Percentiles rank a stretch among this genome's conserved stretches.
phyloP scores from a whole-genome alignment of 2,113 vertebrate species.

The Calonectris borealis region DNA sequence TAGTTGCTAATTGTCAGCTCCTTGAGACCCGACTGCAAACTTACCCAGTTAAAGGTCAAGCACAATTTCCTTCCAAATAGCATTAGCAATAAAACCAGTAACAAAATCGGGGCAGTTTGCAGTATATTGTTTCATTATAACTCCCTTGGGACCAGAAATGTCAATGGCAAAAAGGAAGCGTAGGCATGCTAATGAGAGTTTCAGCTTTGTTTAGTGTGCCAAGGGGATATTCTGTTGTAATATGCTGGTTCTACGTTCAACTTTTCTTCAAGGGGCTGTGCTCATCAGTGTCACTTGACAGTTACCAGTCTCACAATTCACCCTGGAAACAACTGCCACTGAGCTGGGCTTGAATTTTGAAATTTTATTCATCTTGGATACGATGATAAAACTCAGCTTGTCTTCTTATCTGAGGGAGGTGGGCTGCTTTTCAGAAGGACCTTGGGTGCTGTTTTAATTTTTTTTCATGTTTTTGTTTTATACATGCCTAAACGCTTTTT shows the following conservation, averaged over 20 bases:
- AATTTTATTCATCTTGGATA: background rate
- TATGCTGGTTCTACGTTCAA: background rate
- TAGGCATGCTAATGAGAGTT: background rate
- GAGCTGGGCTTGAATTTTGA: background rate
- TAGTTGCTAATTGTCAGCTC: constrained; percentile 22
- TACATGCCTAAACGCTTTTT: background rate
- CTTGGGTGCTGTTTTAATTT: background rate
- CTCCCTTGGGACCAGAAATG: constrained; percentile 14
- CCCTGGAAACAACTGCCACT: background rate
- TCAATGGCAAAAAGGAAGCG: background rate
- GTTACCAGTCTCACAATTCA: background rate
- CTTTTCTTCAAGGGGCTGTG: background rate
- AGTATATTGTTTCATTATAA: background rate
- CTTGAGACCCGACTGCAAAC: constrained; percentile 1
- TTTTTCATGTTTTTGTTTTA: background rate
- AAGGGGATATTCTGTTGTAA: background rate
- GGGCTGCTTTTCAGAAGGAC: background rate
- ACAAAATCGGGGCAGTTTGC: background rate
- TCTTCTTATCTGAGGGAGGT: background rate
- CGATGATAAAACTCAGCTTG: background rate
- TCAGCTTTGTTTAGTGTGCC: background rate
- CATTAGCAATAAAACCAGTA: constrained; percentile 36
- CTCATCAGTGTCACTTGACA: background rate
- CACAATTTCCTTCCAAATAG: background rate
- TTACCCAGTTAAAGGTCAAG: constrained; percentile 16